A percentile compares a stretch with the other conserved stretches of the same genome.
Evolutionary conservation across 2,113 vertebrate genomes (phyloP).

Genomic region (Pristiophorus japonicus): DNA sequence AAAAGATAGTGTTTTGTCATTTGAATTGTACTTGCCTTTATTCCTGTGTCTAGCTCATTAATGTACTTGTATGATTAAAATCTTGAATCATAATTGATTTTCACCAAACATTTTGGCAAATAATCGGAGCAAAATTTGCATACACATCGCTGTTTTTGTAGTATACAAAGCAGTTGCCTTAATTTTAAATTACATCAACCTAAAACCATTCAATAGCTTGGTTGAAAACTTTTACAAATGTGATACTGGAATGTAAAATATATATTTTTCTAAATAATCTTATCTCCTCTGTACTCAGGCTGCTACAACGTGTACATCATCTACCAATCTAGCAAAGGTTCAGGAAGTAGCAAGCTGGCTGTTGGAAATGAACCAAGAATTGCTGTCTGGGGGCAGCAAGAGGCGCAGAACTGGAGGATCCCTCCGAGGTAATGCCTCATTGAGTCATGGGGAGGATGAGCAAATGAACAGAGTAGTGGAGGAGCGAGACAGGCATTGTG

Average conservation of each 20-base stretch:
- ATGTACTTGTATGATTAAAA: not conserved
- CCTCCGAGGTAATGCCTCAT: constrained; percentile 87
- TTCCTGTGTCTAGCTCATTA: not conserved
- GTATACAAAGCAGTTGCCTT: not conserved
- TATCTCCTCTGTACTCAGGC: constrained; percentile 61
- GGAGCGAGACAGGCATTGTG: constrained; percentile 68
- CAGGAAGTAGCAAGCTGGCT: constrained; percentile 99
- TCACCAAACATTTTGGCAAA: not conserved
- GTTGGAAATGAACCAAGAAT: constrained; percentile 99
- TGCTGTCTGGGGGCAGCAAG: constrained; percentile 99
- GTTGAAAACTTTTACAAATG: not conserved
- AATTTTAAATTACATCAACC: not conserved
- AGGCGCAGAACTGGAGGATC: constrained; percentile 81
- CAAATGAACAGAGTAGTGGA: constrained; percentile 84
- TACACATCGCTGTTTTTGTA: not conserved
- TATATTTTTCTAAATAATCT: not conserved
- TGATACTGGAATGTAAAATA: not conserved
- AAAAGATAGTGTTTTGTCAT: not conserved
- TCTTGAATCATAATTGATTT: not conserved
- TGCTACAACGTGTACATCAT: constrained; percentile 95
- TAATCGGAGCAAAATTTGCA: not conserved
- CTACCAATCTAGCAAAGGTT: constrained; percentile 98
- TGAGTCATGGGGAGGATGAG: constrained; percentile 79
- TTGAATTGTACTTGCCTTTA: not conserved
- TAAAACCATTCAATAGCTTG: not conserved